phyloP scores from a whole-genome alignment of 2,888 invertebrate genomes.

The Limnephilus auricula region DNA sequence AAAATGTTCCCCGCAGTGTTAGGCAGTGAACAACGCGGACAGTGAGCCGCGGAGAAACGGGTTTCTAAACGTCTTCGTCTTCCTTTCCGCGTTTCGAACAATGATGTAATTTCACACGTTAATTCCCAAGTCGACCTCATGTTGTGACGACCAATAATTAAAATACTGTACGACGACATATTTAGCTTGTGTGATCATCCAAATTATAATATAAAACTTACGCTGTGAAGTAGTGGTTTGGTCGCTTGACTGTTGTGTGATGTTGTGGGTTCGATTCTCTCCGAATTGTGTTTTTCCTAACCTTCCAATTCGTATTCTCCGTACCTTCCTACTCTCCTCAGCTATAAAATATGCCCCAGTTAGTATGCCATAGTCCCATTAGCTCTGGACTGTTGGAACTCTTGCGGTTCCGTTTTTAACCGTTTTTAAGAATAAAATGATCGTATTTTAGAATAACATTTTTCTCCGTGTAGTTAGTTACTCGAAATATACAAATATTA shows the following conservation, averaged over 20 bases:
- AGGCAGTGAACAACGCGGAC: neutral
- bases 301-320: no score
- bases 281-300: neutral
- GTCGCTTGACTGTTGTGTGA: neutral
- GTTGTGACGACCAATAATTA: neutral
- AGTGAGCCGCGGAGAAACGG: neutral
- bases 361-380: no score
- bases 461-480: no score
- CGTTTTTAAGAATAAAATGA: no score
- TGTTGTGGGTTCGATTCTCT: neutral
- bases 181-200: neutral
- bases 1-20: neutral
- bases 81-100: neutral
- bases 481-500: no score
- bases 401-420: no score
- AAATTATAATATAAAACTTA: neutral
- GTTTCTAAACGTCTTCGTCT: slow-evolving; percentile 2
- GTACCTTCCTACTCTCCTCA: no score
- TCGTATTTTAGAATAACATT: no score
- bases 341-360: no score
- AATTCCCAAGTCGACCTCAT: neutral
- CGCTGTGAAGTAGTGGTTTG: neutral
- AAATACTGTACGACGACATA: neutral
- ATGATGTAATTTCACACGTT: slow-evolving; percentile 2
- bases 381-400: no score